Conservation (phyloP, 2,797 vertebrate species). For the Pitangus sulphuratus region DNA sequence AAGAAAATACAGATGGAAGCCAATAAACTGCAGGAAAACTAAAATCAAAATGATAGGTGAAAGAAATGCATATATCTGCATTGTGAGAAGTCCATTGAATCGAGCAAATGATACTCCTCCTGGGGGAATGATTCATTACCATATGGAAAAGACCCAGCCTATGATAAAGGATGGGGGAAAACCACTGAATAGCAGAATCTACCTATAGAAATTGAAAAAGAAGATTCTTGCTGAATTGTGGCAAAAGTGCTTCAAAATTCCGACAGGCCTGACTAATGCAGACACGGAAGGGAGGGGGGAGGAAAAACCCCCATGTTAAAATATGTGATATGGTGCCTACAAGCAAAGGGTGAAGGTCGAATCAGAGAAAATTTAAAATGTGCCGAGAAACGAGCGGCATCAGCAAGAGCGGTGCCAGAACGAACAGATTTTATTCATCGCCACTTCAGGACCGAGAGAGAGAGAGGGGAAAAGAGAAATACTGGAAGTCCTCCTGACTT, state of each 20-base stretch:
- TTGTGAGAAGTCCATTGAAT: slow-evolving; percentile 45
- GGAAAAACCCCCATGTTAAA: background rate
- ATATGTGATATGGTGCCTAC: slow-evolving; percentile 36
- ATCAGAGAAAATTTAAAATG: slow-evolving; percentile 64
- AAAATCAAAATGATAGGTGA: slow-evolving; percentile 53
- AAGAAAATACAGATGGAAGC: slow-evolving; percentile 13
- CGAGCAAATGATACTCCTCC: slow-evolving; percentile 47
- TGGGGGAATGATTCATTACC: slow-evolving; percentile 57
- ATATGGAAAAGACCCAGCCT: slow-evolving; percentile 41
- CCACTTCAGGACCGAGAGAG: slow-evolving; percentile 31
- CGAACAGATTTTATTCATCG: slow-evolving; percentile 35
- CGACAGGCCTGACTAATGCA: background rate
- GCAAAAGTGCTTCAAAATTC: slow-evolving; percentile 43
- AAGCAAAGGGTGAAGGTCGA: slow-evolving; percentile 51
- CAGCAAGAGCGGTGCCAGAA: slow-evolving; percentile 46
- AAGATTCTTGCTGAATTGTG: background rate
- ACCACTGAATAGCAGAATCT: slow-evolving; percentile 40
- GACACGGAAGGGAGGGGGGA: background rate
- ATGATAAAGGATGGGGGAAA: slow-evolving; percentile 9
- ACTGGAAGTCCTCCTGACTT: slow-evolving; percentile 21
- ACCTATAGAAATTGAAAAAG: slow-evolving; percentile 45
- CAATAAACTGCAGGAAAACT: slow-evolving; percentile 46
- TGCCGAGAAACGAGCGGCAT: slow-evolving; percentile 25
- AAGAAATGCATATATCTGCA: slow-evolving; percentile 44
- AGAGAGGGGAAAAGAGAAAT: background rate